These are phyloP conservation scores for Tragopan temminckii DNA, from an alignment of 2,797 vertebrate species.

Conservation along the genomic window DNA sequence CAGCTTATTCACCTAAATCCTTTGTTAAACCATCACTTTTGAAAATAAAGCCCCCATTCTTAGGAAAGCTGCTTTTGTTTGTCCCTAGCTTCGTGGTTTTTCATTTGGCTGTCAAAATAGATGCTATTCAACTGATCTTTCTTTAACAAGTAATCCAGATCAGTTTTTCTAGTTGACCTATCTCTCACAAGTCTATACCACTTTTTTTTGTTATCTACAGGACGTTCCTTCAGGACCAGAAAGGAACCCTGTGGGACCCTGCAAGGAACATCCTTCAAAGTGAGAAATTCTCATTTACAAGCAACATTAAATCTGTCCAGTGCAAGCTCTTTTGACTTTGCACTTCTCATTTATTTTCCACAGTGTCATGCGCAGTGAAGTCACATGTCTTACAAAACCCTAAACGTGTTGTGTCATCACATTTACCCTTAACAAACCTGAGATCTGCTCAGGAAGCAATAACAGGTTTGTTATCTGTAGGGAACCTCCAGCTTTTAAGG, in stretches of 20 bases:
- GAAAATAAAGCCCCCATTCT: conserved; percentile 39
- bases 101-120: conserved; percentile 38
- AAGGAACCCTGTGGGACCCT: not conserved
- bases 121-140: not conserved
- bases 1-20: conserved; percentile 56
- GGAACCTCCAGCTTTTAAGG: not conserved
- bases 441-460: conserved; percentile 18
- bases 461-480: not conserved
- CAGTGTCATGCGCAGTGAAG: not conserved
- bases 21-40: conserved; percentile 54
- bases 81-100: conserved; percentile 29
- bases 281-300: not conserved
- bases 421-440: not conserved
- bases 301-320: not conserved
- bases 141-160: conserved; percentile 42
- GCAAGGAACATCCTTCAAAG: not conserved
- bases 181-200: not conserved
- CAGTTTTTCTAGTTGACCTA: conserved; percentile 42
- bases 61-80: conserved; percentile 58
- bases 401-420: not conserved
- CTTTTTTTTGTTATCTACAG: not conserved
- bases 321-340: not conserved
- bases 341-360: conserved; percentile 20
- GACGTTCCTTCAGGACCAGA: not conserved
- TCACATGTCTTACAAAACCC: not conserved